Evolutionary conservation across 2,113 vertebrate genomes (phyloP).

Genomic region (Pachycephala philippinensis): DNA sequence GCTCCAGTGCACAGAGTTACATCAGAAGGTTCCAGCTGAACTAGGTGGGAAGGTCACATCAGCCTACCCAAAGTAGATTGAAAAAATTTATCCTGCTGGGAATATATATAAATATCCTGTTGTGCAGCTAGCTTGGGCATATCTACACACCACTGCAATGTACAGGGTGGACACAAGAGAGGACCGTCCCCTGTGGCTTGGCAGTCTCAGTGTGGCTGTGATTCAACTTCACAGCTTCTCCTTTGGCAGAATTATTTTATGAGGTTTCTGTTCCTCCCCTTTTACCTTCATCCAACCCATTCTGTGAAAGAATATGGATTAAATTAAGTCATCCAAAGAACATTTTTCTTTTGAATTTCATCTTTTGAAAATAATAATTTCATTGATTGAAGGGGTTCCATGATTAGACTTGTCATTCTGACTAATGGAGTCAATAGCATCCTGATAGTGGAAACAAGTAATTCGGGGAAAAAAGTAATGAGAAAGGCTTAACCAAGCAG

Average conservation of each 20-base stretch:
- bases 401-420: neutral
- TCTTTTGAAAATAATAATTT: neutral
- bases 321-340: neutral
- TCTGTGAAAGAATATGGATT: neutral
- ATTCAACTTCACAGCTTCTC: neutral
- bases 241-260: neutral
- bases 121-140: neutral
- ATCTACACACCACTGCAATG: neutral
- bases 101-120: neutral
- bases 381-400: neutral
- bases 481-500: neutral
- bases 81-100: neutral
- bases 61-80: neutral
- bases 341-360: neutral
- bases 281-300: neutral
- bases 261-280: neutral
- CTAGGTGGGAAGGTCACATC: neutral
- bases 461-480: neutral
- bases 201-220: neutral
- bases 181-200: neutral
- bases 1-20: neutral
- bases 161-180: neutral
- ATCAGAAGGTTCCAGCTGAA: neutral
- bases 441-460: neutral
- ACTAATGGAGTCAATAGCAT: neutral